Base-by-base conservation (phyloP, 2,888 invertebrate species). In the Xanthorhoe spadicearia region DNA sequence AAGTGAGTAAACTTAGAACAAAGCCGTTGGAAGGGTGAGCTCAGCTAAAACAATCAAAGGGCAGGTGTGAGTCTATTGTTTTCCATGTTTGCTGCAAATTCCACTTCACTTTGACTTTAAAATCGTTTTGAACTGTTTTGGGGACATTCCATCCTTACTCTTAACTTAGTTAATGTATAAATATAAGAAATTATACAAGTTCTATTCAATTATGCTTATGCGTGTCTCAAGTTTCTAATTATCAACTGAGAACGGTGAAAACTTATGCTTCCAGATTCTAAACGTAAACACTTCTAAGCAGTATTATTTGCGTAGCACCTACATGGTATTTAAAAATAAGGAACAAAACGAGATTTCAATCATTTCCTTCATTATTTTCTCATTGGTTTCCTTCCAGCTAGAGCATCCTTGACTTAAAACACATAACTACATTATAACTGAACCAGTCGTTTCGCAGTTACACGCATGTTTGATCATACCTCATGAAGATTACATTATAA, bases 51-150 rank as follows among this genome's bases (percentile, higher is more conserved):
- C 55, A 62, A 60, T 55, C 32, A 63, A 56, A 46, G 23, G 43
- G 78, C 82, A 83, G 81, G 84, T 85, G 86, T 78, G 75, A 78
- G 69, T 76, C 75, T 70, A 80, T 84, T 85, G 83, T 86, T 81
- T 76, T 71, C 68, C 77, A 76, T 70, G 69, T 69, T 55, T 64
- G 54, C 51, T 61, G 28, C 5, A 65, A 66, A 71, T 74, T 65
- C 48, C 23, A 28, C 32, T 35, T 58, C 32, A 50, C n/a, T 52
- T 57, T 43, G 18, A n/a, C 32, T 64, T 54, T 64, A 32, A 56
- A 56, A 51, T 53, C 50, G 17, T 43, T 64, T 46, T n/a, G n/a
- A n/a, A n/a, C n/a, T n/a, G n/a, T n/a, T n/a, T n/a, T n/a, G n/a
- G n/a, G n/a, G n/a, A 23, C 49, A 53, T 49, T 46, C 23, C 49